Conservation (phyloP, 2,113 vertebrate genomes). For the Crocuta crocuta region DNA sequence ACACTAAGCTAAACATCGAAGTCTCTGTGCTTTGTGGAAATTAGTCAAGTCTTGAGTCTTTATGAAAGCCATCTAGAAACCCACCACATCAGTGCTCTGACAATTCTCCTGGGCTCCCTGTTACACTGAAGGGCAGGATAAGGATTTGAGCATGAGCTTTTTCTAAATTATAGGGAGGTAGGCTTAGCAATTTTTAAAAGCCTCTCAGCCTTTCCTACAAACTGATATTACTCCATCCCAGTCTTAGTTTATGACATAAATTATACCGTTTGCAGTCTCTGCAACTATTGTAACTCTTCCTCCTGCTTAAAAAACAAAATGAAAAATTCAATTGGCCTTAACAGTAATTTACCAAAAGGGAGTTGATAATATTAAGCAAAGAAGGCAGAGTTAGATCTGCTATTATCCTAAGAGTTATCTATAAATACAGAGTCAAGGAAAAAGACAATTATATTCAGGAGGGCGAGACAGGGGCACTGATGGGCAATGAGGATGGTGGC, state of each 20-base stretch:
- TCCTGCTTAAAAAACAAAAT: conserved; percentile 49
- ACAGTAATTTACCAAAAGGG: neutral
- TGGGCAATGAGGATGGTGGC: neutral
- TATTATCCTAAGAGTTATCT: neutral
- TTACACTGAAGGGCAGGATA: neutral
- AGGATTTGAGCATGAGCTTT: neutral
- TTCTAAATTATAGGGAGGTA: neutral
- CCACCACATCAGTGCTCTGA: neutral
- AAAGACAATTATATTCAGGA: neutral
- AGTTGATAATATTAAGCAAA: neutral
- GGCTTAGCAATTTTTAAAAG: neutral
- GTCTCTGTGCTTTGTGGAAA: neutral
- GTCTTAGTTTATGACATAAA: neutral
- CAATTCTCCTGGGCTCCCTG: neutral
- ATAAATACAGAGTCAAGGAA: neutral
- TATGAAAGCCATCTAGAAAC: neutral
- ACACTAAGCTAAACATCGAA: neutral
- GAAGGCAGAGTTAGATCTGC: neutral
- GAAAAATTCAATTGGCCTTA: neutral
- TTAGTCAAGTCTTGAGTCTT: neutral
- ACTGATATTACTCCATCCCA: neutral
- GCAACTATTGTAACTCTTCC: neutral
- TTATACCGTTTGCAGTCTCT: neutral
- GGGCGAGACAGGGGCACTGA: neutral
- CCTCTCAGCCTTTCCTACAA: neutral